Evolutionary conservation across 1,140 invertebrate genomes (phyloP).

Genomic region (Drosophila triauraria): DNA sequence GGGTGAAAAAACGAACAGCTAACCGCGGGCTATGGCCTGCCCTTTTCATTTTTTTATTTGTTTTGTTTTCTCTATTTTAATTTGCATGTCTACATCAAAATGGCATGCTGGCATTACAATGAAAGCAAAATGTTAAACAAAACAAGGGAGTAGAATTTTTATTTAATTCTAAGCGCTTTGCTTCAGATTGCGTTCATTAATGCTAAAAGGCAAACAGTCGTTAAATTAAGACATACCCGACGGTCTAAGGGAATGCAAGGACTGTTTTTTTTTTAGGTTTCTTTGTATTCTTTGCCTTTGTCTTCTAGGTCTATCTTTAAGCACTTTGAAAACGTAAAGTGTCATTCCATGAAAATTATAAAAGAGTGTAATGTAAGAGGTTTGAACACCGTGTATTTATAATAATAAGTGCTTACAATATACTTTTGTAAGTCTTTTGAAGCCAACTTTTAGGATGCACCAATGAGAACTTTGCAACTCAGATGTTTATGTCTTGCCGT

Average conservation of each 20-base stretch:
- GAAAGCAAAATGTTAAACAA: slow-evolving; percentile 19
- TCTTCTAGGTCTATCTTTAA: slow-evolving; percentile 28
- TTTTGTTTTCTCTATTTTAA: slow-evolving; percentile 49
- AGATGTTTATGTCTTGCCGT: slow-evolving; percentile 10
- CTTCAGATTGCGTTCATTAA: slow-evolving; percentile 21
- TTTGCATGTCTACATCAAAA: slow-evolving; percentile 74
- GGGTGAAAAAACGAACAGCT: slow-evolving; percentile 22
- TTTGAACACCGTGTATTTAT: no score
- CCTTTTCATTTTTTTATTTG: slow-evolving; percentile 50
- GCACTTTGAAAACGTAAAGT: slow-evolving; percentile 13
- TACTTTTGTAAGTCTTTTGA: no score
- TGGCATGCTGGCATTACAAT: slow-evolving; percentile 51
- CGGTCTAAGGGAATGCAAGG: background rate
- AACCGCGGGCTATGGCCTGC: slow-evolving; percentile 23
- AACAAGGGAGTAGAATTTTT: slow-evolving; percentile 16
- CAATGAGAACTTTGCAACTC: slow-evolving; percentile 71
- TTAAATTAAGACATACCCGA: slow-evolving; percentile 8
- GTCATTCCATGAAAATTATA: slow-evolving; percentile 31
- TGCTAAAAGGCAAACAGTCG: slow-evolving; percentile 13
- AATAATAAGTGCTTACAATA: background rate
- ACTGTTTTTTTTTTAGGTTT: background rate
- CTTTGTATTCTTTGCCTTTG: background rate
- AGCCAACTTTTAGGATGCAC: slow-evolving; percentile 4
- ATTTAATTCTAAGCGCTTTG: slow-evolving; percentile 10
- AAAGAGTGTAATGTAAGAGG: background rate